phyloP scores from a whole-genome alignment of 2,113 vertebrate species.

The Apus apus region DNA sequence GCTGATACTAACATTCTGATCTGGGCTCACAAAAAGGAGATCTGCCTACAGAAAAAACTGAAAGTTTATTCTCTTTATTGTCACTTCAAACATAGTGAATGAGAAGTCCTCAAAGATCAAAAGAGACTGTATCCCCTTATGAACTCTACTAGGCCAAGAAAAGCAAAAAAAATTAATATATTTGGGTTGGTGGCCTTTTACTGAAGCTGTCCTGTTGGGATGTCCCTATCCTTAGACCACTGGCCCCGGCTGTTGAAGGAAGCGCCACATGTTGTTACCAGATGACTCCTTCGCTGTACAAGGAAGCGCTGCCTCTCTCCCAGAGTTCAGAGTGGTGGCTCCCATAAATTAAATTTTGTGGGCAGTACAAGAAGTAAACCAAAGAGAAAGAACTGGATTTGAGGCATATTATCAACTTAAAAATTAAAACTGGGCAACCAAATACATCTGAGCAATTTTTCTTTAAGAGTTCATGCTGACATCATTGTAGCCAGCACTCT shows the following conservation, averaged over 20 bases:
- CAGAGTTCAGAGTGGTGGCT: neutral
- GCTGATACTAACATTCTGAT: neutral
- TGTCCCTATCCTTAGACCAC: neutral
- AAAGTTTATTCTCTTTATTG: neutral
- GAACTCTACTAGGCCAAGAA: neutral
- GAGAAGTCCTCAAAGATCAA: neutral
- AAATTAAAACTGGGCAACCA: neutral
- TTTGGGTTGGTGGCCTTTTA: neutral
- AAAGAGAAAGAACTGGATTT: neutral
- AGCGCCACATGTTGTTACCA: neutral
- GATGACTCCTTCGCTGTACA: neutral
- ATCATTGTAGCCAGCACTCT: neutral
- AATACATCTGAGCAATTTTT: neutral
- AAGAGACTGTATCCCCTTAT: accelerated
- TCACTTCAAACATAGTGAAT: neutral
- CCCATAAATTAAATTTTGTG: neutral
- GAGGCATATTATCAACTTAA: neutral
- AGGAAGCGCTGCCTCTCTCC: neutral
- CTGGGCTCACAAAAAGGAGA: neutral
- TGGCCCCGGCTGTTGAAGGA: neutral
- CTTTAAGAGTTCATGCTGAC: neutral
- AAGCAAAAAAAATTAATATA: neutral
- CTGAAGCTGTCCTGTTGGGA: neutral
- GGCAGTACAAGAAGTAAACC: neutral
- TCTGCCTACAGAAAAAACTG: neutral